Evolutionary conservation across 2,888 invertebrate species (phyloP).

Genomic region (Athetis lepigone): DNA sequence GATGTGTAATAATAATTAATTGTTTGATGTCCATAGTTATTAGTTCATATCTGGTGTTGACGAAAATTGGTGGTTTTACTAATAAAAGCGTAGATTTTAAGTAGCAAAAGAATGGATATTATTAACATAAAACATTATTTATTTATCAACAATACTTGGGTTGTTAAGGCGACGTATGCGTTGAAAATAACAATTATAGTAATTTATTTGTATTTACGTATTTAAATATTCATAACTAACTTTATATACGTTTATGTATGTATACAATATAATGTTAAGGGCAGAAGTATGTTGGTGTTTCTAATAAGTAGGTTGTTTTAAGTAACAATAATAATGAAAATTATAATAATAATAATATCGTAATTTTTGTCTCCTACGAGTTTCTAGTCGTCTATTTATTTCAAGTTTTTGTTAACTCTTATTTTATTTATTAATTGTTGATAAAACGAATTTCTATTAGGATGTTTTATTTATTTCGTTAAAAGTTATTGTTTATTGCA

Average conservation of each 20-base stretch:
- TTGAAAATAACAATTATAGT: slow-evolving; percentile 26
- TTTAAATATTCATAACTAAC: slow-evolving; percentile 44
- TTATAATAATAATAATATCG: too few species aligned
- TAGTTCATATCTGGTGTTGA: slow-evolving; percentile 49
- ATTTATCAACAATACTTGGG: slow-evolving; percentile 19
- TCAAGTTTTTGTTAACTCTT: slow-evolving; percentile 34
- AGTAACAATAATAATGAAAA: slow-evolving; percentile 5
- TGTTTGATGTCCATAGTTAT: slow-evolving; percentile 46
- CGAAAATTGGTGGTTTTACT: slow-evolving; percentile 45
- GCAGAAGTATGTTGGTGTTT: slow-evolving; percentile 6
- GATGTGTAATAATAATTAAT: slow-evolving; percentile 30
- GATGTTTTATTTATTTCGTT: slow-evolving; percentile 38
- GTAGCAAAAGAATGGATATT: slow-evolving; percentile 52
- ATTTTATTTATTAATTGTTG: slow-evolving; percentile 42
- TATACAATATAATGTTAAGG: slow-evolving; percentile 9
- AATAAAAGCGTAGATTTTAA: slow-evolving; percentile 54
- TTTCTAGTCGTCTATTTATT: slow-evolving; percentile 53
- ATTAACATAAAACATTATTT: slow-evolving; percentile 40
- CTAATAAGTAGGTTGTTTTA: slow-evolving; percentile 6
- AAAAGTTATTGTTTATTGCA: slow-evolving; percentile 1
- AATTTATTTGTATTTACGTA: slow-evolving; percentile 36
- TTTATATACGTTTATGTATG: slow-evolving; percentile 21
- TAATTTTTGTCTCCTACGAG: slow-evolving; percentile 30
- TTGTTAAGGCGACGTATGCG: neutral
- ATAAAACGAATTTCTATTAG: slow-evolving; percentile 31